A percentile compares a stretch with the other conserved stretches of the same genome.
Evolutionary conservation across 1,140 invertebrate species (phyloP).

Genomic region (Drosophila rufa): DNA sequence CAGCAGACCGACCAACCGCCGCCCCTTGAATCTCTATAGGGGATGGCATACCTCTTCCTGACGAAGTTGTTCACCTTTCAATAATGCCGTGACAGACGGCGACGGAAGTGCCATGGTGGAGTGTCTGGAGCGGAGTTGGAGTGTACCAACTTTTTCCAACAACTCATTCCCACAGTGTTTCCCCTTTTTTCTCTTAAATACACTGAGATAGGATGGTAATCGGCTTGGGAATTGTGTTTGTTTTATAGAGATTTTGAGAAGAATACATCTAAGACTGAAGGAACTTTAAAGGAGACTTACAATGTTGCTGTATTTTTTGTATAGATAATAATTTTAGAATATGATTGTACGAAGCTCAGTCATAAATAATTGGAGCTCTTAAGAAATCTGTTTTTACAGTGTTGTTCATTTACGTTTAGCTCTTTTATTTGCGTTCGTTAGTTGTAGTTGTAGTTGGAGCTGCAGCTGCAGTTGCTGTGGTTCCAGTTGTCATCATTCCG

Average conservation of each 20-base stretch:
- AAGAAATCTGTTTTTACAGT: background rate
- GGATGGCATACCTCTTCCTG: slow-evolving; percentile 33
- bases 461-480: slow-evolving; percentile 48
- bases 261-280: background rate
- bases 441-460: slow-evolving; percentile 31
- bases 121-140: slow-evolving; percentile 39
- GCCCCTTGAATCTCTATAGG: slow-evolving; percentile 12
- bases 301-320: background rate
- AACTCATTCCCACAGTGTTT: slow-evolving; percentile 23
- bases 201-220: slow-evolving; percentile 9
- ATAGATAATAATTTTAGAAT: background rate
- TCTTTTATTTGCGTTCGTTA: slow-evolving; percentile 53
- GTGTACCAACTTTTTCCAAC: slow-evolving; percentile 37
- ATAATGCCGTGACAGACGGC: slow-evolving; percentile 55
- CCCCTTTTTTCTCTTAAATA: slow-evolving; percentile 5
- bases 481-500: slow-evolving; percentile 72
- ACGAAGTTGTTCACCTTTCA: slow-evolving; percentile 80
- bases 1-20: slow-evolving; percentile 49
- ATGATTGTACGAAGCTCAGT: background rate
- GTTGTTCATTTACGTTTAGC: slow-evolving; percentile 5
- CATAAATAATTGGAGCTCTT: no score
- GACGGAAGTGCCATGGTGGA: slow-evolving; percentile 36
- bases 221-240: background rate
- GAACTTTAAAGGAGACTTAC: background rate
- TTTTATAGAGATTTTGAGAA: background rate